Conservation (phyloP, 2,113 vertebrate species). For the Mus spicilegus region DNA sequence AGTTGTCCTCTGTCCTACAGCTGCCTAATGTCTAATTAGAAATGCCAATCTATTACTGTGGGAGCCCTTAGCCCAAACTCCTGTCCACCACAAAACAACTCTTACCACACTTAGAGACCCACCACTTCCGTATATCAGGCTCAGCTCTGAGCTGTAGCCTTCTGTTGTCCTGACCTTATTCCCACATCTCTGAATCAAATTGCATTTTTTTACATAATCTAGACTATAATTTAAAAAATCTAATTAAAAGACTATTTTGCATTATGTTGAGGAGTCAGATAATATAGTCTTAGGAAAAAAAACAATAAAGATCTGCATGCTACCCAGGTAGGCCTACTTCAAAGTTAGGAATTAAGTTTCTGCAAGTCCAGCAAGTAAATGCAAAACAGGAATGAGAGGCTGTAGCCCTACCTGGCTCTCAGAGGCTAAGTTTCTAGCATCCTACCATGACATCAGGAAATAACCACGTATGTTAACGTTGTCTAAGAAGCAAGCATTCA, state of each 20-base stretch:
- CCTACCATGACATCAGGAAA: background rate
- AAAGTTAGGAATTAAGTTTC: background rate
- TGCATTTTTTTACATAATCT: background rate
- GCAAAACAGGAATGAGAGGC: background rate
- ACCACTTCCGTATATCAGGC: background rate
- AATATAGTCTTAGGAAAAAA: slow-evolving; percentile 48
- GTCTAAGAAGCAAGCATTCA: slow-evolving; percentile 7
- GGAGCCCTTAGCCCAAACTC: background rate
- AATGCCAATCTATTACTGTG: background rate
- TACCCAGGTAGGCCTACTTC: slow-evolving; percentile 1
- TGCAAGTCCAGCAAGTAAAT: slow-evolving; percentile 17
- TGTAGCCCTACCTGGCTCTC: background rate
- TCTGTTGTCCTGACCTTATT: background rate
- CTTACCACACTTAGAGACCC: background rate
- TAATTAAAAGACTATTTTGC: slow-evolving; percentile 5
- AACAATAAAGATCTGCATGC: slow-evolving; percentile 6
- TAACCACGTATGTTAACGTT: background rate
- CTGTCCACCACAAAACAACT: background rate
- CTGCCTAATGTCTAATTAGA: background rate
- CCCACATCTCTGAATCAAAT: background rate
- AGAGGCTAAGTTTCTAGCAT: background rate
- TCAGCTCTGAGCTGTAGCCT: background rate
- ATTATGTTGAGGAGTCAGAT: background rate
- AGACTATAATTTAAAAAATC: slow-evolving; percentile 45
- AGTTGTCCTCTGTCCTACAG: background rate